Conservation (phyloP, 2,888 invertebrate species). For the Ptychoptera albimana region DNA sequence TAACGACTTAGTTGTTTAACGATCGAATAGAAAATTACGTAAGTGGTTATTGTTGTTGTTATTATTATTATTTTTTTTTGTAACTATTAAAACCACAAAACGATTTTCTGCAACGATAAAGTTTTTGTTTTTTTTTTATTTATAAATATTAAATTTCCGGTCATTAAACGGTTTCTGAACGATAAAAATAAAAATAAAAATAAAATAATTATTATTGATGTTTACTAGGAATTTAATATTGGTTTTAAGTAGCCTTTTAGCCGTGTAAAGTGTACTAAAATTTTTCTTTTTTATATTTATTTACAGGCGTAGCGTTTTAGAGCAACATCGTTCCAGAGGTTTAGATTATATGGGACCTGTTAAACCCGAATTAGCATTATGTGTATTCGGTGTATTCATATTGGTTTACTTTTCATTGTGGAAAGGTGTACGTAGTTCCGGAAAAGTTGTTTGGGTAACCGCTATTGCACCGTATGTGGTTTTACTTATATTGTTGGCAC, state of each 20-base stretch:
- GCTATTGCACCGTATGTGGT: constrained; percentile 87
- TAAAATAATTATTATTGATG: background rate
- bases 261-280: background rate
- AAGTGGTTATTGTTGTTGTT: background rate
- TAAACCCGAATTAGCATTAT: constrained; percentile 75
- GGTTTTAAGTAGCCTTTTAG: no score
- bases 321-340: constrained; percentile 67
- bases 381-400: constrained; percentile 80
- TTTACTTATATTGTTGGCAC: constrained; percentile 63
- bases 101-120: constrained; percentile 1
- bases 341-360: constrained; percentile 77
- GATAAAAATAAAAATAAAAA: background rate
- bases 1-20: constrained; percentile 1
- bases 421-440: constrained; percentile 87
- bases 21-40: background rate
- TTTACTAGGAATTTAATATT: no score
- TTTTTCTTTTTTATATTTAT: background rate
- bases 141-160: background rate
- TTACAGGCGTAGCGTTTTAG: constrained; percentile 66
- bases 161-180: background rate
- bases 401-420: constrained; percentile 91
- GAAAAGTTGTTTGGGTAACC: constrained; percentile 91
- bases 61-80: background rate
- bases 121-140: background rate
- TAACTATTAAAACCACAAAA: background rate